Conservation (phyloP, 2,113 vertebrate genomes). For the Burhinus oedicnemus region DNA sequence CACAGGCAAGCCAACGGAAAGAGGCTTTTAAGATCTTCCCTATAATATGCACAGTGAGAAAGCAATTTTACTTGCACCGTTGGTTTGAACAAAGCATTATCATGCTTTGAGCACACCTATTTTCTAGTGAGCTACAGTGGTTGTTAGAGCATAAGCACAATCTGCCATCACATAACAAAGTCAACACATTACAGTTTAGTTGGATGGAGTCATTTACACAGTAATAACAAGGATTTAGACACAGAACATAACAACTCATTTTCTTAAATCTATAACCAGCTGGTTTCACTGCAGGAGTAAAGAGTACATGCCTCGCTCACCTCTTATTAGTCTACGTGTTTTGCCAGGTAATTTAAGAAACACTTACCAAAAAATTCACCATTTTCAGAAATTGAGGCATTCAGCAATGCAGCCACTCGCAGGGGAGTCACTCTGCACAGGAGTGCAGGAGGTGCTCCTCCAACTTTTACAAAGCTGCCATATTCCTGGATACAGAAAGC, state of each 20-base stretch:
- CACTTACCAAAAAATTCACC: background rate
- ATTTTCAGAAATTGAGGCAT: background rate
- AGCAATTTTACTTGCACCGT: background rate
- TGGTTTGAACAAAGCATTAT: conserved; percentile 6
- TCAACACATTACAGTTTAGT: conserved; percentile 68
- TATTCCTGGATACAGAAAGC: background rate
- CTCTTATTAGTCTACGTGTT: background rate
- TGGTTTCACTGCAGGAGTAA: conserved; percentile 41
- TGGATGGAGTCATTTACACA: conserved; percentile 60
- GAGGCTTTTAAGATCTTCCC: background rate
- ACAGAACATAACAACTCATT: conserved; percentile 11
- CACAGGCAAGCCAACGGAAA: background rate
- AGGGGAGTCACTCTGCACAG: background rate
- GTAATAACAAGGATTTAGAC: conserved; percentile 57
- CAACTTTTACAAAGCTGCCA: background rate
- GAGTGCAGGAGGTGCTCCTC: background rate
- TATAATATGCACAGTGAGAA: background rate
- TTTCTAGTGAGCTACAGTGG: conserved; percentile 36
- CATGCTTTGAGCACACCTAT: conserved; percentile 32
- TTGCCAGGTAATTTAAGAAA: conserved; percentile 22
- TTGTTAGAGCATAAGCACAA: conserved; percentile 45
- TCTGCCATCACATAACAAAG: conserved; percentile 43
- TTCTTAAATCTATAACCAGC: conserved; percentile 49
- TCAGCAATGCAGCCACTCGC: background rate
- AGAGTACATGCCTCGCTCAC: background rate